Conservation (phyloP, 2,113 vertebrate species). For the Gobio gobio region DNA sequence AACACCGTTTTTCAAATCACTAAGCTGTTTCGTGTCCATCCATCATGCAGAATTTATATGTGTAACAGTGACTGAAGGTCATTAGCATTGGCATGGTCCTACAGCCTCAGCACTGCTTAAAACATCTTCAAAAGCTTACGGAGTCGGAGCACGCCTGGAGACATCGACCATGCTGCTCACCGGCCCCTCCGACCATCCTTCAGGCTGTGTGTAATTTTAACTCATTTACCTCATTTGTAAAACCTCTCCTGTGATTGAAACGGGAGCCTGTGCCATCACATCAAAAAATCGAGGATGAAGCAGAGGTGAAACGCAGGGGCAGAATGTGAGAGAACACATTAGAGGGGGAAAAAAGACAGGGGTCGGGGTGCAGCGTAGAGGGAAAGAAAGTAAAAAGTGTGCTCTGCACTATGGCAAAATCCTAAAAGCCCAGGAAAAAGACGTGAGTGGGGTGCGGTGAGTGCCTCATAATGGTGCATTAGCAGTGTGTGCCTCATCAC, state of each 20-base stretch:
- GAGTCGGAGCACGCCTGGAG: conserved; percentile 40
- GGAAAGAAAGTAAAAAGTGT: neutral
- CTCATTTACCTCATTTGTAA: conserved; percentile 43
- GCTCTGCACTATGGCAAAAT: neutral
- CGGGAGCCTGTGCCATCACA: conserved; percentile 9
- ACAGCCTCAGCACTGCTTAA: conserved; percentile 5
- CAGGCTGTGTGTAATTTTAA: conserved; percentile 21
- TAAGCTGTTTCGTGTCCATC: conserved; percentile 3
- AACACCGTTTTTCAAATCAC: conserved; percentile 14
- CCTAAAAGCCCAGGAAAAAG: conserved; percentile 36
- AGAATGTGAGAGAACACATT: conserved; percentile 25
- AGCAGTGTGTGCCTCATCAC: conserved; percentile 24
- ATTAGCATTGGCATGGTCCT: neutral
- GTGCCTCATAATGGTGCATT: conserved; percentile 50
- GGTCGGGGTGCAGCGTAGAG: neutral
- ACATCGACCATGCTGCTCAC: conserved; percentile 15
- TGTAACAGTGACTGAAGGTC: conserved; percentile 27
- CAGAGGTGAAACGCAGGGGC: neutral
- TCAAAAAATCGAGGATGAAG: conserved; percentile 10
- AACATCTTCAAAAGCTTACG: neutral
- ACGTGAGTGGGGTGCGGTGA: neutral
- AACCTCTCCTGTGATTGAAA: conserved; percentile 38
- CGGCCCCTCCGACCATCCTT: neutral
- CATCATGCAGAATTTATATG: conserved; percentile 35
- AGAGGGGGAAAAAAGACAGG: neutral